Evolutionary conservation across 2,797 vertebrate genomes (phyloP).

Genomic region (Peromyscus nudipes): DNA sequence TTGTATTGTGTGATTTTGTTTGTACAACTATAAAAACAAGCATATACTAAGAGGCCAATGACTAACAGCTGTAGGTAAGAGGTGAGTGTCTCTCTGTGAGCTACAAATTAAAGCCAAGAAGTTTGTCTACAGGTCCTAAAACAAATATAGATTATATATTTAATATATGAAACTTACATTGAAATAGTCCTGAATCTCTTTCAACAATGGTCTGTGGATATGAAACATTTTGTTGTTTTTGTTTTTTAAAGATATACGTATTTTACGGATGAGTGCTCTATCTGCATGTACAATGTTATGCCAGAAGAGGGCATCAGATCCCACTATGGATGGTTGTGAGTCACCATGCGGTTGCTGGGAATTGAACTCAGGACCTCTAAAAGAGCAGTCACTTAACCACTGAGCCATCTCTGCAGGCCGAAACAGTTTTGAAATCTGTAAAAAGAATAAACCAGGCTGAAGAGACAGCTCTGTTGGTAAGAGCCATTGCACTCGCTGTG

Average conservation of each 20-base stretch:
- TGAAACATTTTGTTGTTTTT: background rate
- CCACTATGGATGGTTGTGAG: background rate
- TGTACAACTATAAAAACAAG: background rate
- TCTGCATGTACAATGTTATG: background rate
- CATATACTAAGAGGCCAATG: background rate
- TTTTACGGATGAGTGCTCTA: background rate
- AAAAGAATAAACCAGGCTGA: background rate
- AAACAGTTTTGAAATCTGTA: conserved; percentile 10
- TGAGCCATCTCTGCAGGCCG: background rate
- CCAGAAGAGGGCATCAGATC: background rate
- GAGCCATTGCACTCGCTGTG: background rate
- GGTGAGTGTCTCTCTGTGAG: background rate
- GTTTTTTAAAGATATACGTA: background rate
- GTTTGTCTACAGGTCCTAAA: background rate
- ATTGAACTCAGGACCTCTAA: background rate
- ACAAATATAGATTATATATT: background rate
- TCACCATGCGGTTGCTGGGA: background rate
- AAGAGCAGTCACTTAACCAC: background rate
- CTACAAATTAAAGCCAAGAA: background rate
- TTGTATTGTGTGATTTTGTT: background rate
- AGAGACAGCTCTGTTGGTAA: background rate
- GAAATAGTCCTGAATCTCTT: background rate
- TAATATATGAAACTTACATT: background rate
- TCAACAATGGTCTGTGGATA: conserved; percentile 37
- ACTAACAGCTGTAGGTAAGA: background rate